These are phyloP conservation scores for Pemphredon lugubris DNA, from an alignment of 2,888 invertebrate species.

Conservation along the genomic window DNA sequence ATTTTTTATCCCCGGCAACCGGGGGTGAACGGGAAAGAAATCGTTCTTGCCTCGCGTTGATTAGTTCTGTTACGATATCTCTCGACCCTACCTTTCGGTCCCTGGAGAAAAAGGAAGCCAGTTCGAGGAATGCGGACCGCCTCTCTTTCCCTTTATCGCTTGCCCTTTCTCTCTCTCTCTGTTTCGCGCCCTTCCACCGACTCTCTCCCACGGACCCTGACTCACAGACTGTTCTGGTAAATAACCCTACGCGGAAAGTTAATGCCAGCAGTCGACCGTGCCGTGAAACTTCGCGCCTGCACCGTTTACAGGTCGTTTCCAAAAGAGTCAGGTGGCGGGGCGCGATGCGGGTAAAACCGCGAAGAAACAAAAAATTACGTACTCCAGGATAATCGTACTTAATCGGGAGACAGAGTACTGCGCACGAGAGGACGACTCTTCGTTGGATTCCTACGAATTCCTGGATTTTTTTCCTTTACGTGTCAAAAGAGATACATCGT, in stretches of 20 bases:
- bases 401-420: no score
- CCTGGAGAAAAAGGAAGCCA: constrained; percentile 58
- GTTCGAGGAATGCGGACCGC: constrained; percentile 57
- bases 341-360: no score
- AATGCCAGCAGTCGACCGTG: constrained; percentile 48
- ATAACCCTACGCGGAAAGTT: constrained; percentile 64
- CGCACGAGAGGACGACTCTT: no score
- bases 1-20: constrained; percentile 62
- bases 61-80: constrained; percentile 74
- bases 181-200: constrained; percentile 22
- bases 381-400: no score
- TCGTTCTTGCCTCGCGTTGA: constrained; percentile 71
- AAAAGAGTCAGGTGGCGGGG: constrained; percentile 32
- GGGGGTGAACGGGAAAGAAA: constrained; percentile 62
- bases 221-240: constrained; percentile 55
- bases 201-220: constrained; percentile 16
- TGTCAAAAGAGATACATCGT: no score
- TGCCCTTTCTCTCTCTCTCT: constrained; percentile 11
- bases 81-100: constrained; percentile 62
- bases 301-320: constrained; percentile 40
- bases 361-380: no score
- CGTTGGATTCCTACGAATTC: no score
- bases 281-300: constrained; percentile 47
- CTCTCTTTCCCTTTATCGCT: constrained; percentile 26
- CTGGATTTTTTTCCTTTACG: no score